These are phyloP conservation scores for Ditula angustiorana DNA, from an alignment of 2,888 invertebrate genomes.

Conservation along the genomic window DNA sequence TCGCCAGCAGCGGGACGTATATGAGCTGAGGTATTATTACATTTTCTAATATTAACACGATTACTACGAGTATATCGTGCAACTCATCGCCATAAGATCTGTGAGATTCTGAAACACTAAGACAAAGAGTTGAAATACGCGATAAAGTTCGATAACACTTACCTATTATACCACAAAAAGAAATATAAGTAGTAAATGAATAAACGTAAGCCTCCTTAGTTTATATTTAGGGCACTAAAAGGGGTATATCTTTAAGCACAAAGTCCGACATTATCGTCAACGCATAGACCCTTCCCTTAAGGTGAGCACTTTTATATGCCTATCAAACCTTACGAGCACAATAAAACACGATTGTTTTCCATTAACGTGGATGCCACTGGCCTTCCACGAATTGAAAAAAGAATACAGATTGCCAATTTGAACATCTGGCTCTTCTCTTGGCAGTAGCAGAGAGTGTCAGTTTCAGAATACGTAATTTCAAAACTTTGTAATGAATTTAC, in stretches of 20 bases:
- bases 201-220: conserved; percentile 62
- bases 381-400: conserved; percentile 34
- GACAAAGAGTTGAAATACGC: not conserved
- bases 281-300: conserved; percentile 74
- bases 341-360: conserved; percentile 85
- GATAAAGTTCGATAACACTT: not conserved
- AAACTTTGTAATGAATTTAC: no score
- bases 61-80: not conserved
- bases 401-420: conserved; percentile 34
- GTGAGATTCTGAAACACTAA: not conserved
- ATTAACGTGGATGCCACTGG: conserved; percentile 69
- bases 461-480: not conserved
- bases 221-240: conserved; percentile 74
- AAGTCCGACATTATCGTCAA: conserved; percentile 77
- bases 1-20: no score
- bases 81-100: not conserved
- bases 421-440: conserved; percentile 1
- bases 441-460: no score
- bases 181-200: conserved; percentile 28
- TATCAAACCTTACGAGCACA: conserved; percentile 81
- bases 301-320: conserved; percentile 82
- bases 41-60: no score
- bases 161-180: not conserved
- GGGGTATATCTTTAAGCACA: conserved; percentile 71
- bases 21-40: no score